Evolutionary conservation across 2,113 vertebrate species (phyloP), one percentile per base, ranked within the genome.

Genomic region (Coreoperca whiteheadi): DNA sequence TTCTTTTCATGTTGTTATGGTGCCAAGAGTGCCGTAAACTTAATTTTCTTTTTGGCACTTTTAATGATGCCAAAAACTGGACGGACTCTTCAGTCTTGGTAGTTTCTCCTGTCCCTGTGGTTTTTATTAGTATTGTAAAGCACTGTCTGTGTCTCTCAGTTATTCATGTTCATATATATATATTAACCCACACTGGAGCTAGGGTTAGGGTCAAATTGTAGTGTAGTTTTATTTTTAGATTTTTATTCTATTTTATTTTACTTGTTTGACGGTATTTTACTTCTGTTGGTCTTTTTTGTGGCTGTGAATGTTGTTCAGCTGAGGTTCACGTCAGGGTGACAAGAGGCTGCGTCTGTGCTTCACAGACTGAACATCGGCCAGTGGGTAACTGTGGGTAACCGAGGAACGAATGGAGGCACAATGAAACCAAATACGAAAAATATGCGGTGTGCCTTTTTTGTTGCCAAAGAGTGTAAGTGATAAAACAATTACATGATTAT

Each of bases 161-260:
- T 91, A 85, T 86, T 85, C 91, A 8, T 93, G 89, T 93, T 87
- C 77, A 64, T 92, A 89, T 32, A 64, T 92, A 89, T 32, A 32
- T 93, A 87, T 94, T 91, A 92, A 3, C 95, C 96, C 97, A 97
- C 97, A 97, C 97, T 98, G 96, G 97, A 97, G 95, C 84, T 91
- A 87, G 90, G 89, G 87, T 70, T 84, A 83, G 88, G 88, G 85
- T 89, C 83, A 87, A 83, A 84, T 75, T 84, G 74, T 92, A 88
- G 85, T 81, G 76, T 92, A 68, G 91, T 82, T 93, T 81, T 81
- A 81, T 71, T 89, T 73, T 77, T 70, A 85, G 71, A 59, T 74
- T 89, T 89, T 80, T 83, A 64, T 87, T 89, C 39, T 87, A 72
- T 87, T 85, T 86, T 70, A 66, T 85, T 83, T 76, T 79, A 71